Evolutionary conservation across 2,888 invertebrate genomes (phyloP).

Genomic region (Dryomyza anilis): DNA sequence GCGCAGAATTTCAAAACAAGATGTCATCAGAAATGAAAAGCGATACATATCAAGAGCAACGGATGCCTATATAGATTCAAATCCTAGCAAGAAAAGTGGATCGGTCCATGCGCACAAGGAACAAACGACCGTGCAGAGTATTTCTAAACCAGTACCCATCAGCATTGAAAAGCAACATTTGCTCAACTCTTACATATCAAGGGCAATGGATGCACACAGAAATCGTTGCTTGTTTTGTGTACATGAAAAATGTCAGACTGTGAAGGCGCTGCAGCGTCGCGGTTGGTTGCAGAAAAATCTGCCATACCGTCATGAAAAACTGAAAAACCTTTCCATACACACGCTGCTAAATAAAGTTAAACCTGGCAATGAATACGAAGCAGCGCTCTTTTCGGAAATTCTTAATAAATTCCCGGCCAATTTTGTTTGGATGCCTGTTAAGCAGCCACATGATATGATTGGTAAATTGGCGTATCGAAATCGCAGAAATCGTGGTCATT

Average conservation of each 20-base stretch:
- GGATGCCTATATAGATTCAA: no score
- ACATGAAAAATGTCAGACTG: constrained; percentile 50
- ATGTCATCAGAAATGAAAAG: no score
- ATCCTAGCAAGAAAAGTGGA: no score
- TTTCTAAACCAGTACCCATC: no score
- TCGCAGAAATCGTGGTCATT: constrained; percentile 47
- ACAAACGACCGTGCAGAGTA: no score
- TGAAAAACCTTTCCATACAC: constrained; percentile 52
- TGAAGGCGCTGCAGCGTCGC: constrained; percentile 65
- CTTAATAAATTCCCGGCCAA: constrained; percentile 69
- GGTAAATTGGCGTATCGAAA: constrained; percentile 51
- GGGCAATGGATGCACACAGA: constrained; percentile 53
- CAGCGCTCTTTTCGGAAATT: constrained; percentile 66
- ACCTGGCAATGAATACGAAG: constrained; percentile 55
- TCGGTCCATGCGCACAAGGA: no score
- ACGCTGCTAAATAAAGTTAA: constrained; percentile 49
- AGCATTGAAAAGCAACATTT: constrained; percentile 42
- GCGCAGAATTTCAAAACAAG: no score
- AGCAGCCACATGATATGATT: constrained; percentile 44
- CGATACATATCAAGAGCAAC: no score
- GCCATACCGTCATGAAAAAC: constrained; percentile 45
- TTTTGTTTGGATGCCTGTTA: constrained; percentile 71
- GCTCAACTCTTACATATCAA: constrained; percentile 45
- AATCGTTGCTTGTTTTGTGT: constrained; percentile 56
- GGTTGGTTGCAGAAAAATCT: constrained; percentile 78